Evolutionary conservation across 1,140 invertebrate genomes (phyloP), one percentile per base, ranked within the genome.

Genomic region (Drosophila sturtevanti): DNA sequence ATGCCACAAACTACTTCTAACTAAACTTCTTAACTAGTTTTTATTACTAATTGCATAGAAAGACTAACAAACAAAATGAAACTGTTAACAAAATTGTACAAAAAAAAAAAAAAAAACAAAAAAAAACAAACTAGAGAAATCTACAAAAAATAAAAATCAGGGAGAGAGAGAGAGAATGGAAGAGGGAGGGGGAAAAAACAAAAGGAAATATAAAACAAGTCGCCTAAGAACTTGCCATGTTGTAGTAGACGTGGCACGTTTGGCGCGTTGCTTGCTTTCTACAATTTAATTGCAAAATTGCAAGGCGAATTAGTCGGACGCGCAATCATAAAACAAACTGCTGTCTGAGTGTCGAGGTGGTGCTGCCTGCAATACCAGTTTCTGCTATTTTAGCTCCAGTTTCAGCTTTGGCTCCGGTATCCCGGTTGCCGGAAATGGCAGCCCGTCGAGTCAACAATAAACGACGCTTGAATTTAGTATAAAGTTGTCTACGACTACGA

Each of bases 381-480:
- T 12, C 11, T 16, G 10, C 11, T 16, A 6, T 38, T 18, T 14
- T 7, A 22, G 6, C 14, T 31, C 22, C 41, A n/a, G 16, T 34
- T n/a, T 38, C n/a, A 22, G 22, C 24, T 68, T 31, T 63, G 35
- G 16, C 27, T 60, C 18, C 58, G 64, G 72, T 64, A 67, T 35
- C 22, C 74, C 71, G 68, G 76, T 72, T 66, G 68, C 71, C 75
- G 82, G 75, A 86, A 87, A 77, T 71, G 66, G 60, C 71, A 65
- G 63, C 64, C 79, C 76, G 75, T 76, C 74, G 84, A 82, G 82
- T 87, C 82, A 79, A 86, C 82, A 86, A 86, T 79, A 86, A 87
- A 87, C 68, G 79, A 51, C 74, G 66, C 66, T 70, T 41, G 72
- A 74, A 77, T 60, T 77, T 18, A 59, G 54, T 61, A 37, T 60